phyloP scores from a whole-genome alignment of 2,797 vertebrate genomes.

The Erpetoichthys calabaricus region DNA sequence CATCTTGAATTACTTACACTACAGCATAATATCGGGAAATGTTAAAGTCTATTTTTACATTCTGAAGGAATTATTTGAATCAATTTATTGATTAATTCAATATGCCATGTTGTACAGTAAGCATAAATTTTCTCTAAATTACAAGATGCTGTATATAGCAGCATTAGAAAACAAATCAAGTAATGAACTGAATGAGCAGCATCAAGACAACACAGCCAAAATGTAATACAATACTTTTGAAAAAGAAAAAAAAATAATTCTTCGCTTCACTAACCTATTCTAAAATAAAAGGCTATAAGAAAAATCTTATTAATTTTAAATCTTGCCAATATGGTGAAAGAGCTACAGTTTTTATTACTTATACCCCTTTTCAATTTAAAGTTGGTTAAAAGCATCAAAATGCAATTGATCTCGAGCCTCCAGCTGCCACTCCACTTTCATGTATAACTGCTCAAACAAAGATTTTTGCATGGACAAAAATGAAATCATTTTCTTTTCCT shows the following conservation, averaged over 20 bases:
- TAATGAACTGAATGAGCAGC: too few relatives aligned
- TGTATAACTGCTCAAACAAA: neutral
- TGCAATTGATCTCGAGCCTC: neutral
- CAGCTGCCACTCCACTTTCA: neutral
- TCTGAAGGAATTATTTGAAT: too few relatives aligned
- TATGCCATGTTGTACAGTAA: too few relatives aligned
- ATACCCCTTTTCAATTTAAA: neutral
- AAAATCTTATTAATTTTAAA: neutral
- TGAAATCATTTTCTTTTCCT: neutral
- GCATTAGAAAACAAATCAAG: too few relatives aligned
- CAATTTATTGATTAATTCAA: too few relatives aligned
- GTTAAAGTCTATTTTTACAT: too few relatives aligned
- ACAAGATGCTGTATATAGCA: too few relatives aligned
- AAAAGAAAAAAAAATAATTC: neutral
- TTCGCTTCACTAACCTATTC: neutral
- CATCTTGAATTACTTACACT: too few relatives aligned
- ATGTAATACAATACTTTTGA: too few relatives aligned
- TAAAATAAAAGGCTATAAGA: slow-evolving; percentile 1
- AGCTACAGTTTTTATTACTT: neutral
- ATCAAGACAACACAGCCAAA: too few relatives aligned
- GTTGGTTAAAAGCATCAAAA: neutral
- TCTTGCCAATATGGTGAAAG: neutral
- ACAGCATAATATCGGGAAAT: too few relatives aligned
- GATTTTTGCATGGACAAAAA: neutral
- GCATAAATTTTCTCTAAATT: too few relatives aligned